A percentile compares a stretch with the other conserved stretches of the same genome.
phyloP scores from a whole-genome alignment of 2,113 vertebrate genomes.

The Propithecus coquereli region DNA sequence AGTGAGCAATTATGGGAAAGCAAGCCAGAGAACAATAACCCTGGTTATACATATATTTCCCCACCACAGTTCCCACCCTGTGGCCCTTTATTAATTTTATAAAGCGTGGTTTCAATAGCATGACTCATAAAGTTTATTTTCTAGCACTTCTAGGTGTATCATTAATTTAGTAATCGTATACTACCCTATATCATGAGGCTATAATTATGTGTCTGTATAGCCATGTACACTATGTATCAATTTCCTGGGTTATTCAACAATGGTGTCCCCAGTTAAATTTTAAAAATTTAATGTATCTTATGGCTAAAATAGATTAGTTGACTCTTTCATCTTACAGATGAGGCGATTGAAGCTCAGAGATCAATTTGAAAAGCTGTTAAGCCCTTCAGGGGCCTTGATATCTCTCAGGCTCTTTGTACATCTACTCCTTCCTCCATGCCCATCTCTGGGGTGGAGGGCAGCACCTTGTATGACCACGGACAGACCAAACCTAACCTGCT shows the following conservation, averaged over 20 bases:
- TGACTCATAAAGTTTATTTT: background rate
- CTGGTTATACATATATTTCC: no score
- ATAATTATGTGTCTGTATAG: background rate
- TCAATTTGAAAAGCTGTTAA: background rate
- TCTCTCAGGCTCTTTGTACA: background rate
- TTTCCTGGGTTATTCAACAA: background rate
- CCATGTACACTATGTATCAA: background rate
- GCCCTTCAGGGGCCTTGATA: background rate
- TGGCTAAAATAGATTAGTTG: background rate
- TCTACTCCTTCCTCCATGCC: fast-evolving
- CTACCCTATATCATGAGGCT: background rate
- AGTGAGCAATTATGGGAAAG: no score
- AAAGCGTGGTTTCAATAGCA: no score
- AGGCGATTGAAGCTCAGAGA: background rate
- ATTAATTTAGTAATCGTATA: background rate
- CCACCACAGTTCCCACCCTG: no score
- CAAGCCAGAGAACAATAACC: no score
- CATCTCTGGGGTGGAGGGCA: background rate
- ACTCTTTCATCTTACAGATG: background rate
- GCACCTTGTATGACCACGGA: background rate
- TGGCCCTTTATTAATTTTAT: no score
- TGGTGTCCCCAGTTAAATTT: background rate
- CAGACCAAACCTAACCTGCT: background rate
- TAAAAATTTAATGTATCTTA: background rate
- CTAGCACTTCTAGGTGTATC: background rate